These are phyloP conservation scores for Corella eumyota DNA, from an alignment of 23 tunicate species.

Conservation along the genomic window DNA sequence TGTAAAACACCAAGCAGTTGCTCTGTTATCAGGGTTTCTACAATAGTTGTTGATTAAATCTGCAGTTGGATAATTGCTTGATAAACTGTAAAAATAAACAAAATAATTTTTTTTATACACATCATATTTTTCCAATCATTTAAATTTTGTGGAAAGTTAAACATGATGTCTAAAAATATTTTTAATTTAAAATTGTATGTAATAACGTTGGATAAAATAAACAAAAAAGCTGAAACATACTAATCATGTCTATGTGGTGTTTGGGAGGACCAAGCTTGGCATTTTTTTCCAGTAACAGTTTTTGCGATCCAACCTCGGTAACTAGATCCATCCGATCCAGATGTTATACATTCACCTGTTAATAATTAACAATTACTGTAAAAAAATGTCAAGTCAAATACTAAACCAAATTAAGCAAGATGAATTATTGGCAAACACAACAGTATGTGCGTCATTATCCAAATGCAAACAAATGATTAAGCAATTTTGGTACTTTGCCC, in stretches of 20 bases:
- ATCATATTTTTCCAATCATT: background rate
- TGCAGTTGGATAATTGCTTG: slow-evolving; percentile 37
- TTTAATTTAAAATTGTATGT: background rate
- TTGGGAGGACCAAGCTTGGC: slow-evolving; percentile 61
- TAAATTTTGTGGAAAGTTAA: background rate
- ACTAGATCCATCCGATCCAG: slow-evolving; percentile 12
- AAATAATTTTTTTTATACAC: background rate
- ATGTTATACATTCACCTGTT: slow-evolving; percentile 45
- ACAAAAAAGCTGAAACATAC: slow-evolving; percentile 8
- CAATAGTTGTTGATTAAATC: slow-evolving; percentile 46
- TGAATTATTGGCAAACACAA: no score
- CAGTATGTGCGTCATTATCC: background rate
- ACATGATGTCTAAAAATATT: background rate
- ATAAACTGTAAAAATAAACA: slow-evolving; percentile 6
- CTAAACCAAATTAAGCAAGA: no score
- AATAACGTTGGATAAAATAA: background rate
- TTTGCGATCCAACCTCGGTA: slow-evolving; percentile 77
- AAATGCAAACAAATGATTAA: no score
- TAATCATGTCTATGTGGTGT: slow-evolving; percentile 18
- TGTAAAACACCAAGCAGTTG: slow-evolving; percentile 69
- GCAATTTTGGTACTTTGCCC: no score
- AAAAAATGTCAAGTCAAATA: no score
- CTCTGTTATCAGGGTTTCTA: slow-evolving; percentile 47
- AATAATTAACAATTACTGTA: no score
- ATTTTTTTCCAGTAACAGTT: slow-evolving; percentile 31